These are phyloP conservation scores for Calonectris borealis DNA, from an alignment of 2,113 vertebrate genomes.

Conservation along the genomic window DNA sequence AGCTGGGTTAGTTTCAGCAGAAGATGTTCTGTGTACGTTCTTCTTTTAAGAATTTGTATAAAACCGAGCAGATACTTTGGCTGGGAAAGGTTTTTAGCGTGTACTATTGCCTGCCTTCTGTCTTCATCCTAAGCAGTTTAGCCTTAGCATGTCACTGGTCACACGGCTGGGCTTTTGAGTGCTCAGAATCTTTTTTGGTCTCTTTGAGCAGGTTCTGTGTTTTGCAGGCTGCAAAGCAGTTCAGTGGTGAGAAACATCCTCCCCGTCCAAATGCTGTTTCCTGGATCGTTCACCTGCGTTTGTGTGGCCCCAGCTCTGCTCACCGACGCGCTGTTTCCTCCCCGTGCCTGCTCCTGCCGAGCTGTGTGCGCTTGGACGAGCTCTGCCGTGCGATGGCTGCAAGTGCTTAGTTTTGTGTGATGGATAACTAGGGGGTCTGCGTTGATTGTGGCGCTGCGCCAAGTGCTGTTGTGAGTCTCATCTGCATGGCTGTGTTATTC, in stretches of 20 bases:
- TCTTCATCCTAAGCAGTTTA: neutral
- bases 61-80: neutral
- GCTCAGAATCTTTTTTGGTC: neutral
- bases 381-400: neutral
- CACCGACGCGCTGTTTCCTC: fast-evolving
- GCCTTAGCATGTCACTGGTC: fast-evolving
- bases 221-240: neutral
- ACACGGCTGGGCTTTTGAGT: neutral
- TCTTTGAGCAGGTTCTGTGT: neutral
- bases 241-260: neutral
- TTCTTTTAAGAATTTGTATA: neutral
- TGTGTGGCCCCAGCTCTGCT: neutral
- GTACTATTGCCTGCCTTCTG: neutral
- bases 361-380: neutral
- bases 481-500: neutral
- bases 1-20: neutral
- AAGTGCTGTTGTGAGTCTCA: neutral
- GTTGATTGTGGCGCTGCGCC: fast-evolving
- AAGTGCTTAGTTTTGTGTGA: neutral
- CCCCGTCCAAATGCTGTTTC: neutral
- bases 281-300: fast-evolving
- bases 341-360: neutral
- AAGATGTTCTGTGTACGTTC: neutral
- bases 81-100: neutral
- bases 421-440: fast-evolving